Percentiles rank a stretch among this genome's conserved stretches.
These are phyloP conservation scores for Enteromius treurensis DNA, from an alignment of 2,797 vertebrate species.

Conservation along the genomic window DNA sequence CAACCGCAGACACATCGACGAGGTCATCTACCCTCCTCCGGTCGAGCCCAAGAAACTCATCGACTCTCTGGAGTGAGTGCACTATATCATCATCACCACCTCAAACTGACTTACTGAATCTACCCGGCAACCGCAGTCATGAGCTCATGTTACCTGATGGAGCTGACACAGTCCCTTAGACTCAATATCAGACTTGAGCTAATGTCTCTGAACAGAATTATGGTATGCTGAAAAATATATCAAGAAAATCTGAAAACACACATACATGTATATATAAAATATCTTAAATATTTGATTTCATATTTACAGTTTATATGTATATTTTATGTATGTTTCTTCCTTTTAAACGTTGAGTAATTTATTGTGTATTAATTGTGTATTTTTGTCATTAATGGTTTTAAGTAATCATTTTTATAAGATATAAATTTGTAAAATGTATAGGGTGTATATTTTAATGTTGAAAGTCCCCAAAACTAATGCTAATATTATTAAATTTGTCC, in stretches of 20 bases:
- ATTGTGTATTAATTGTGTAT: not conserved
- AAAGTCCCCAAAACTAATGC: not conserved
- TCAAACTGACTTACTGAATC: not conserved
- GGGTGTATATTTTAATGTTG: not conserved
- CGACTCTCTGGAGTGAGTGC: slow-evolving; percentile 91
- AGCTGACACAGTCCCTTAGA: not conserved
- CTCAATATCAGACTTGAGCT: not conserved
- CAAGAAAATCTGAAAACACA: not conserved
- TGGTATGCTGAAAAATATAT: not conserved
- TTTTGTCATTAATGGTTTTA: not conserved
- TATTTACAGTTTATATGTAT: not conserved
- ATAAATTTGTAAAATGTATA: not conserved
- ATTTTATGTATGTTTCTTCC: not conserved
- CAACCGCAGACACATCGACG: slow-evolving; percentile 89
- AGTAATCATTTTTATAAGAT: not conserved
- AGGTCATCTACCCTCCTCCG: slow-evolving; percentile 90
- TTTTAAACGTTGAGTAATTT: not conserved
- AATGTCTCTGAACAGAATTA: not conserved
- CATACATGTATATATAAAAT: too few relatives aligned
- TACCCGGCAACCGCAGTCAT: not conserved
- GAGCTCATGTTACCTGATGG: not conserved
- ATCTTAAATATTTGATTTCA: too few relatives aligned
- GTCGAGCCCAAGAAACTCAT: slow-evolving; percentile 92
- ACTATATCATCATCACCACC: not conserved
- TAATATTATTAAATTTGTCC: not conserved